These are phyloP conservation scores for Imbricaverruca yamaguchii DNA, from an alignment of 2,888 invertebrate genomes.

Conservation along the genomic window DNA sequence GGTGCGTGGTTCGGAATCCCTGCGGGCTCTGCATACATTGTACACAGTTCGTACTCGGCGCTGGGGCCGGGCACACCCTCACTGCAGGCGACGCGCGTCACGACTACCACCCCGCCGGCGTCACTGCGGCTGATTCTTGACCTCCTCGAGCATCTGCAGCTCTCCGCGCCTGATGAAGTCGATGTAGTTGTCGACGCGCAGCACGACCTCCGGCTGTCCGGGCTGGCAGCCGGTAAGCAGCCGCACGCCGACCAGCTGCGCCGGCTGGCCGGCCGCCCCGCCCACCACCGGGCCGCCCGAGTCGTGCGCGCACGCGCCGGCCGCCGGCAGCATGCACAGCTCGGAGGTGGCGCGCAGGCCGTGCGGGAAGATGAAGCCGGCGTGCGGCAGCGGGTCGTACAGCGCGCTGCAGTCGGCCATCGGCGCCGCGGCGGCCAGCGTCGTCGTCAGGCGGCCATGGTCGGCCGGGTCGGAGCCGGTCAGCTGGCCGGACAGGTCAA, in stretches of 20 bases:
- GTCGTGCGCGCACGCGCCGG: not conserved
- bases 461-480: not conserved
- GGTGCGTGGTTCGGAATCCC: too few species aligned
- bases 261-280: not conserved
- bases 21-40: too few species aligned
- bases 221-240: not conserved
- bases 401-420: not conserved
- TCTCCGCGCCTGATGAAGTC: not conserved
- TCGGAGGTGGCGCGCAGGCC: not conserved
- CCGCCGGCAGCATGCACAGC: not conserved
- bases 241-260: not conserved
- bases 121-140: not conserved
- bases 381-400: not conserved
- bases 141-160: not conserved
- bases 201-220: not conserved
- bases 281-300: constrained; percentile 7
- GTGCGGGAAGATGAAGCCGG: constrained; percentile 17
- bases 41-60: too few species aligned
- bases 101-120: not conserved
- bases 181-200: not conserved
- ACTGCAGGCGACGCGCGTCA: too few species aligned
- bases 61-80: too few species aligned
- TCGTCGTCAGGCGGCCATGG: not conserved
- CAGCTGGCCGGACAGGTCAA: constrained; percentile 3
- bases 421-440: not conserved